A percentile compares a stretch with the other conserved stretches of the same genome.
These are phyloP conservation scores for Echeneis naucrates DNA, from an alignment of 2,797 vertebrate species.

Conservation along the genomic window DNA sequence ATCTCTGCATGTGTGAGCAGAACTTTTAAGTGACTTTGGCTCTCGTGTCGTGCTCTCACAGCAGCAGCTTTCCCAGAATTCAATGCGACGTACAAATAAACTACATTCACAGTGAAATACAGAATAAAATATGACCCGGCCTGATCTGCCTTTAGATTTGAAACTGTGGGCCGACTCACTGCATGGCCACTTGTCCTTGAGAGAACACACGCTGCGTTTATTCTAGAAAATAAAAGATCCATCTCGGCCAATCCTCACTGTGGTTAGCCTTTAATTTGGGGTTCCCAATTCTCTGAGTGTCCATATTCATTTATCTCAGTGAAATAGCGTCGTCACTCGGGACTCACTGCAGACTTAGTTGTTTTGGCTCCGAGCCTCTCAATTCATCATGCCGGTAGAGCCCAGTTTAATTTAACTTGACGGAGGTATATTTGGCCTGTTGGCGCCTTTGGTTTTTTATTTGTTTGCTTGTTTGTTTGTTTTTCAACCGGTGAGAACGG, in stretches of 20 bases:
- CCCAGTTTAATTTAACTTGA: slow-evolving; percentile 43
- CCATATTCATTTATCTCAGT: slow-evolving; percentile 54
- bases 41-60: slow-evolving; percentile 7
- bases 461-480: too few relatives aligned
- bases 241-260: slow-evolving; percentile 29
- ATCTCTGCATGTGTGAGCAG: background rate
- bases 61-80: background rate
- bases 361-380: slow-evolving; percentile 43
- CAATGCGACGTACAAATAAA: background rate
- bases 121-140: slow-evolving; percentile 6
- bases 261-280: slow-evolving; percentile 42
- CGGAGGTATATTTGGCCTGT: slow-evolving; percentile 29
- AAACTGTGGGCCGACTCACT: slow-evolving; percentile 11
- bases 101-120: slow-evolving; percentile 1
- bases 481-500: slow-evolving; percentile 35
- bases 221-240: slow-evolving; percentile 15
- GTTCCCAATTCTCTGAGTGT: slow-evolving; percentile 44
- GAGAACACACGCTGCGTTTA: slow-evolving; percentile 35
- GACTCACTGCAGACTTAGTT: slow-evolving; percentile 41
- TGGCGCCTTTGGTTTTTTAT: too few relatives aligned
- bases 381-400: slow-evolving; percentile 46
- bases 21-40: background rate
- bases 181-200: slow-evolving; percentile 22
- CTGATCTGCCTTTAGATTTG: slow-evolving; percentile 18
- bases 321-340: slow-evolving; percentile 37